Base-by-base conservation (phyloP, 1,140 invertebrate species). In the Caerostris darwini region DNA sequence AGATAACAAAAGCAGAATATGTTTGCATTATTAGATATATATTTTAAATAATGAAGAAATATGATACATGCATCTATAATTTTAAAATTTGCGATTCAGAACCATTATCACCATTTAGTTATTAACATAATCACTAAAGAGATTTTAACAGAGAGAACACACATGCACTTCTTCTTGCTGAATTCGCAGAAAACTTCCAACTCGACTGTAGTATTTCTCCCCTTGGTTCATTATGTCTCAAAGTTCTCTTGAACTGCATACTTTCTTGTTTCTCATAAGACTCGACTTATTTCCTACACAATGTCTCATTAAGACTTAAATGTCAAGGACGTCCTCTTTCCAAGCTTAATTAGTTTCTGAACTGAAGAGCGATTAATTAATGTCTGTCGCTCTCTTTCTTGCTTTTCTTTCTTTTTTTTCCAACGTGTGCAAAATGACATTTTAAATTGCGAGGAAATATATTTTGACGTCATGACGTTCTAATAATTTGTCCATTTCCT, bases 301-400 rank as follows among this genome's bases (percentile, higher is more conserved):
- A 87, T 85, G 82, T 93, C 91, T 93, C 91, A 93, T 93, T 93
- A 93, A 93, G 83, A 87, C 83, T 64, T 85, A 93, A 86, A 93
- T 87, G 91, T 93, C 91, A 93, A 93, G 91, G 91, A 87, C 81
- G 82, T 57, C 61, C 54, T 64, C 91, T 86, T 82, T 59, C 67
- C 87, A 81, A 87, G 91, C 83, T 93, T 93, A 93, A 93, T 93
- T 93, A 93, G 91, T 86, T 87, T 93, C 83, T 59, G 83, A 93
- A 87, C 56, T 85, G 81, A 69, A 86, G 83, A 83, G 81, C 82
- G 64, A 93, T 93, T 93, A 93, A 93, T 93, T 93, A 93, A 93
- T 93, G 82, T 59, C 91, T 69, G 82, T 69, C 82, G n/a, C 34
- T 54, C 54, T 59, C 17, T 56, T 59, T 19, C 54, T 17, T 59